Percentiles rank a stretch among this genome's conserved stretches.
phyloP scores from a whole-genome alignment of 1,140 invertebrate genomes.

The Calliopsis andreniformis region DNA sequence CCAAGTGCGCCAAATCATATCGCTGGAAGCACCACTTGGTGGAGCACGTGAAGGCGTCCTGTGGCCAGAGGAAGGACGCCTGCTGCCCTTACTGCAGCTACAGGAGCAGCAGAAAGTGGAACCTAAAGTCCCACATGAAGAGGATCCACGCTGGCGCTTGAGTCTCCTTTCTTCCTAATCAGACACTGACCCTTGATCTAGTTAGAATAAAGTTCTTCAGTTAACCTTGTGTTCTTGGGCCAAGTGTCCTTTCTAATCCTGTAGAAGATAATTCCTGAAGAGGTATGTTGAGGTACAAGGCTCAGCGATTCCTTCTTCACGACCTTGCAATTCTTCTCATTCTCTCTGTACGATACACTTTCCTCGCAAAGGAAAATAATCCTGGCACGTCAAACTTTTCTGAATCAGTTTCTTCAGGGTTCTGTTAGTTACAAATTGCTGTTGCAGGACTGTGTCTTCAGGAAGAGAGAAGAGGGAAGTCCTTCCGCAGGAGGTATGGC shows the following conservation, averaged over 20 bases:
- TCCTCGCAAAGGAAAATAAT: too few species aligned
- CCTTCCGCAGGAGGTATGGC: conserved; percentile 25
- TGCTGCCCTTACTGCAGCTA: conserved; percentile 80
- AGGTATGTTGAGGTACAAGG: too few species aligned
- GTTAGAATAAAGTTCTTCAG: neutral
- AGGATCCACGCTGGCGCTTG: conserved; percentile 67
- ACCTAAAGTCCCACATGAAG: conserved; percentile 78
- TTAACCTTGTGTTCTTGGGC: too few species aligned
- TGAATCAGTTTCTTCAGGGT: too few species aligned
- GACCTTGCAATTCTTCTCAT: too few species aligned
- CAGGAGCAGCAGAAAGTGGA: conserved; percentile 78
- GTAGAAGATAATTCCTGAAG: too few species aligned
- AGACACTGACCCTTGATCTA: too few species aligned
- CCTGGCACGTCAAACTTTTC: too few species aligned
- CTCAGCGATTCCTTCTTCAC: too few species aligned
- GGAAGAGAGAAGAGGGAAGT: neutral
- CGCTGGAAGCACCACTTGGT: conserved; percentile 77
- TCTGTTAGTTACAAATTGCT: conserved; percentile 19
- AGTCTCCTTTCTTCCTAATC: neutral
- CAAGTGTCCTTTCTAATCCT: too few species aligned
- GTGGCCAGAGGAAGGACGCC: conserved; percentile 77
- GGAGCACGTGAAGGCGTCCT: conserved; percentile 80
- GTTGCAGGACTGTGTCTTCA: conserved; percentile 45
- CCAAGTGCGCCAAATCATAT: conserved; percentile 78
- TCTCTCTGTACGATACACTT: too few species aligned